phyloP scores from a whole-genome alignment of 2,113 vertebrate species.

The Butorides virescens region DNA sequence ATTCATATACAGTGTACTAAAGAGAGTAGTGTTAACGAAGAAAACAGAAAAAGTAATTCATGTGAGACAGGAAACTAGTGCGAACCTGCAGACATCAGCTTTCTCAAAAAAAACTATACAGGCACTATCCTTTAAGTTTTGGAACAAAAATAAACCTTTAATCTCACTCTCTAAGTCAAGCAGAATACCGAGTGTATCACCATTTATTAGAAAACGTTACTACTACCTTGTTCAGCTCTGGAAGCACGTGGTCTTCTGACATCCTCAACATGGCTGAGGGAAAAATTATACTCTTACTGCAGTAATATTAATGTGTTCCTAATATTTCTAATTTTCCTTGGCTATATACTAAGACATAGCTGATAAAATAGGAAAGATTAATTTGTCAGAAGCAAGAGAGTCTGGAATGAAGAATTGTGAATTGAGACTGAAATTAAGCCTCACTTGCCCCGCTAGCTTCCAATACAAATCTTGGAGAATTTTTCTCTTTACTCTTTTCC shows the following conservation, averaged over 20 bases:
- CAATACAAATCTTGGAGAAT: background rate
- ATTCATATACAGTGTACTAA: background rate
- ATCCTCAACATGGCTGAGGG: slow-evolving; percentile 92
- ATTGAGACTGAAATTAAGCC: background rate
- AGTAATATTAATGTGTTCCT: background rate
- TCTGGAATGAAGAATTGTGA: background rate
- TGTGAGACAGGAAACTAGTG: background rate
- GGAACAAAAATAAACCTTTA: background rate
- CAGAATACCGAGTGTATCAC: background rate
- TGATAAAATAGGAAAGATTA: background rate
- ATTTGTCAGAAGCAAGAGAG: background rate
- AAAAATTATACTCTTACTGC: slow-evolving; percentile 6
- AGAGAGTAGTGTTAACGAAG: background rate
- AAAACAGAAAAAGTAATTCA: background rate
- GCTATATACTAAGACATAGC: background rate
- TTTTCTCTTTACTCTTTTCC: background rate
- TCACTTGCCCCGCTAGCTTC: background rate
- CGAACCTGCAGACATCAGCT: background rate
- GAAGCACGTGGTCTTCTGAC: slow-evolving; percentile 96
- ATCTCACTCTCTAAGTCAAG: background rate
- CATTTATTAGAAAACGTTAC: background rate
- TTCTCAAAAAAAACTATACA: background rate
- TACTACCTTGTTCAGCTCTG: slow-evolving; percentile 94
- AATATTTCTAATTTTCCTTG: background rate
- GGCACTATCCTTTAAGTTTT: background rate